phyloP scores from a whole-genome alignment of 2,797 vertebrate genomes.

The Naso thynnoides region DNA sequence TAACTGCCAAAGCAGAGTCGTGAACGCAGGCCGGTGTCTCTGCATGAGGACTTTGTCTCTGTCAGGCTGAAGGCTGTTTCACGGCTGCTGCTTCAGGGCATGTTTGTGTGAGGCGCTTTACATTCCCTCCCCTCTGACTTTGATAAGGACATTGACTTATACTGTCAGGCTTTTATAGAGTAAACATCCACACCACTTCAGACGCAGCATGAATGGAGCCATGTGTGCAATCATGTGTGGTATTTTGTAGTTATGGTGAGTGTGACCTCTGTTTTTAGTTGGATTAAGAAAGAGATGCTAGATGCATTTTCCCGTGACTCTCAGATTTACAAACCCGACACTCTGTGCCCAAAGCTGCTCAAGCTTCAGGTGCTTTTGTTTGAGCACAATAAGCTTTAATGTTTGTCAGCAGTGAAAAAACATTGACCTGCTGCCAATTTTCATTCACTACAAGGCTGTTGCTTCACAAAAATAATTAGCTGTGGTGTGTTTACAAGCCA shows the following conservation, averaged over 20 bases:
- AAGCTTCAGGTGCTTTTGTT: conserved; percentile 5
- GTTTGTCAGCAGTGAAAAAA: not conserved
- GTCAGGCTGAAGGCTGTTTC: conserved; percentile 45
- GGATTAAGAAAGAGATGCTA: not conserved
- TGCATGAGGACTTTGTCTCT: conserved; percentile 40
- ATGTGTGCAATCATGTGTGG: not conserved
- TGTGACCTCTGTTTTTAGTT: conserved; percentile 19
- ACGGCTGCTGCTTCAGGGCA: conserved; percentile 35
- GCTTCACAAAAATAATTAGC: conserved; percentile 11
- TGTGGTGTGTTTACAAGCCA: not conserved
- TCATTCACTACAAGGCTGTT: not conserved
- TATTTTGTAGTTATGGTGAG: not conserved
- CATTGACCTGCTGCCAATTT: not conserved
- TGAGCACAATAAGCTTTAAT: not conserved
- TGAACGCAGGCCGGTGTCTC: conserved; percentile 30
- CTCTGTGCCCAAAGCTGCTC: not conserved
- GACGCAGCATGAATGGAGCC: not conserved
- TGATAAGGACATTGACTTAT: conserved; percentile 52
- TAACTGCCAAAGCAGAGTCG: conserved; percentile 41
- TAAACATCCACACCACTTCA: conserved; percentile 21
- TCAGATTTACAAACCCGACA: not conserved
- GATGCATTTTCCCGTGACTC: not conserved
- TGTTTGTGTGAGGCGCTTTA: conserved; percentile 55
- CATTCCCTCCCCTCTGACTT: conserved; percentile 42
- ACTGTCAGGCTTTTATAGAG: conserved; percentile 26